Evolutionary conservation across 1,140 invertebrate genomes (phyloP), one percentile per base, ranked within the genome.

Genomic region (Papilio aristodemus): DNA sequence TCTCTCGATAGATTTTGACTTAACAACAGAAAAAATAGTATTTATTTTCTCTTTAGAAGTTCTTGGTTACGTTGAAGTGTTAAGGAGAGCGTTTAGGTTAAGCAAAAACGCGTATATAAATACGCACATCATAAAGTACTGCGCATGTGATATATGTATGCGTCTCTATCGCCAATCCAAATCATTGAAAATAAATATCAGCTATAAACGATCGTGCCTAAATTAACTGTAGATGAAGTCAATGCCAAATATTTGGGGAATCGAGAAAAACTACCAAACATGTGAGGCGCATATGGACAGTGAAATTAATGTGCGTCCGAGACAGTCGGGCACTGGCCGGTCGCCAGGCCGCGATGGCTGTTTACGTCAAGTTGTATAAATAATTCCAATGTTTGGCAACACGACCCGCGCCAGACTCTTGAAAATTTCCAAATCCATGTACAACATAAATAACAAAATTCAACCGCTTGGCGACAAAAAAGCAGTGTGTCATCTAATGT

Each of bases 371-470:
- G 57, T 36, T 32, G 50, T 83, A 83, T 78, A 79, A 78, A 83
- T 83, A 81, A 74, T 73, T 50, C n/a, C 14, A 76, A 77, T 79
- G 74, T 83, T 81, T 83, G 81, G 72, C 81, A 78, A 78, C 72
- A 83, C 63, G 38, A 68, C 38, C n/a, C 32, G 32, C 60, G 43
- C 38, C 32, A 59, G 38, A 62, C 41, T 59, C 14, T 9, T 9
- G 25, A 17, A 66, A 58, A 57, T 41, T 57, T n/a, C 43, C 11
- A 37, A 22, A 39, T 43, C 38, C 2, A 58, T 32, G 25, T 43
- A 14, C 36, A 59, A 17, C 25, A 19, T 38, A 63, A 54, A 63
- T 14, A 32, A 32, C 6, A 38, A n/a, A 32, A 43, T 43, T 58
- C 11, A 8, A 3, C 4, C 13, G 1, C n/a, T 50, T n/a, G 7